Percentiles rank a stretch among this genome's conserved stretches.
Conservation (phyloP, 1,140 invertebrate species). For the Brachionus manjavacas region DNA sequence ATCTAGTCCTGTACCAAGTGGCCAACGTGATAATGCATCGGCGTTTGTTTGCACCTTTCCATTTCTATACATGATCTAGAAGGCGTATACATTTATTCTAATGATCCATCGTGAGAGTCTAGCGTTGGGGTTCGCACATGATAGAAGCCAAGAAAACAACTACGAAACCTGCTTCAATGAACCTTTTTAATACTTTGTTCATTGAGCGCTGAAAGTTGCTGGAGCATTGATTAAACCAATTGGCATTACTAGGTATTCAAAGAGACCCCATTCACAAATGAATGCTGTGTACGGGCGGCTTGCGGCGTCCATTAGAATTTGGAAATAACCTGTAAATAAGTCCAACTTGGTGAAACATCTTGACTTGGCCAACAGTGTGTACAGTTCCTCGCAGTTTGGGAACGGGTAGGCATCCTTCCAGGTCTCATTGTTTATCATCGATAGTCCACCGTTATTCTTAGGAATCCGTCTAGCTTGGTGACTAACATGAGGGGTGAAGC, state of each 20-base stretch:
- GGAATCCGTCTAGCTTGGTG: not conserved
- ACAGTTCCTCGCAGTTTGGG: not conserved
- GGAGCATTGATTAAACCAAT: slow-evolving; percentile 58
- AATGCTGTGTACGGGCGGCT: slow-evolving; percentile 41
- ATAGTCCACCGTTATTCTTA: slow-evolving; percentile 22
- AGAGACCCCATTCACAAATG: slow-evolving; percentile 46
- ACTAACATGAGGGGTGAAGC: slow-evolving; percentile 4
- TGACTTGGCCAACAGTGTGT: not conserved
- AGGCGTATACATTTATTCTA: not conserved
- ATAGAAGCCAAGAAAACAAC: slow-evolving; percentile 48
- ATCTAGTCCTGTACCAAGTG: not conserved
- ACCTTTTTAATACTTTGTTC: slow-evolving; percentile 44
- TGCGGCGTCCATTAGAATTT: slow-evolving; percentile 43
- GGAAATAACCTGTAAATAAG: slow-evolving; percentile 45
- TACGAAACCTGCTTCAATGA: not conserved
- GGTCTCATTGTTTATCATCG: not conserved
- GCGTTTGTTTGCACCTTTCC: not conserved
- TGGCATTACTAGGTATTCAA: slow-evolving; percentile 52
- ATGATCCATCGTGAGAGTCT: not conserved
- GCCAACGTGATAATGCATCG: slow-evolving; percentile 44
- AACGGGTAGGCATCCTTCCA: not conserved
- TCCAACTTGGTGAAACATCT: slow-evolving; percentile 42
- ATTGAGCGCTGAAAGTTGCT: slow-evolving; percentile 60
- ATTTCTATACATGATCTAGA: not conserved
- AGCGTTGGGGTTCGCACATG: slow-evolving; percentile 38